Conservation (phyloP, 2,888 invertebrate species). For the Gibbula magus region DNA sequence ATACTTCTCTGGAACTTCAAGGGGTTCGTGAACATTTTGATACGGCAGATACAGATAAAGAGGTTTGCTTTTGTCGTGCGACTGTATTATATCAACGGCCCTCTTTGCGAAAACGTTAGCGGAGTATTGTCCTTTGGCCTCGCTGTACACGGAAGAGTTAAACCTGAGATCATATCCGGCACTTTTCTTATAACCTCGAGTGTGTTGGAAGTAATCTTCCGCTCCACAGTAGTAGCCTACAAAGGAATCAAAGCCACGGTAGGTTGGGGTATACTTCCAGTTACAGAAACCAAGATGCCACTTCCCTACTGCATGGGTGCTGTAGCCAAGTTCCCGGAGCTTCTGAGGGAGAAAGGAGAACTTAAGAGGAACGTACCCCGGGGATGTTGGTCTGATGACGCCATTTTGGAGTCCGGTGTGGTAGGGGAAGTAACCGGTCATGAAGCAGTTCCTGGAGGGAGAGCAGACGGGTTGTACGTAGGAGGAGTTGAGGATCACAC, state of each 20-base stretch:
- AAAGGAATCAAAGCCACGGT: constrained; percentile 75
- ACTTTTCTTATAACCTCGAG: not conserved
- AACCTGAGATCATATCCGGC: not conserved
- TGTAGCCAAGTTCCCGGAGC: constrained; percentile 53
- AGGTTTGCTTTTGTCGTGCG: constrained; percentile 54
- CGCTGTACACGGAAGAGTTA: not conserved
- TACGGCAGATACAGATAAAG: constrained; percentile 69
- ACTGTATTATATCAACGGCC: constrained; percentile 52
- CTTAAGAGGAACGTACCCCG: constrained; percentile 52
- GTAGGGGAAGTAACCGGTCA: constrained; percentile 32
- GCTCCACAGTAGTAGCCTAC: constrained; percentile 74
- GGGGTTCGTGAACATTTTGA: constrained; percentile 63
- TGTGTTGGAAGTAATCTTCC: constrained; percentile 66
- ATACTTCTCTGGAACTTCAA: constrained; percentile 53
- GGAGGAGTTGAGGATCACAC: constrained; percentile 30
- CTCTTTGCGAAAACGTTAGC: constrained; percentile 43
- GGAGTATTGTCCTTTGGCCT: not conserved
- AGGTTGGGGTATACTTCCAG: constrained; percentile 72
- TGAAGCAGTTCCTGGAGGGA: constrained; percentile 33
- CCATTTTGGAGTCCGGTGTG: constrained; percentile 32
- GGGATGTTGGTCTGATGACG: not conserved
- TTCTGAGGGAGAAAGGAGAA: constrained; percentile 54
- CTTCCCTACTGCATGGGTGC: constrained; percentile 63
- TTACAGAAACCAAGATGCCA: constrained; percentile 76
- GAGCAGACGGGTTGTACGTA: constrained; percentile 38